Evolutionary conservation across 2,113 vertebrate species (phyloP).

Genomic region (Apus apus): DNA sequence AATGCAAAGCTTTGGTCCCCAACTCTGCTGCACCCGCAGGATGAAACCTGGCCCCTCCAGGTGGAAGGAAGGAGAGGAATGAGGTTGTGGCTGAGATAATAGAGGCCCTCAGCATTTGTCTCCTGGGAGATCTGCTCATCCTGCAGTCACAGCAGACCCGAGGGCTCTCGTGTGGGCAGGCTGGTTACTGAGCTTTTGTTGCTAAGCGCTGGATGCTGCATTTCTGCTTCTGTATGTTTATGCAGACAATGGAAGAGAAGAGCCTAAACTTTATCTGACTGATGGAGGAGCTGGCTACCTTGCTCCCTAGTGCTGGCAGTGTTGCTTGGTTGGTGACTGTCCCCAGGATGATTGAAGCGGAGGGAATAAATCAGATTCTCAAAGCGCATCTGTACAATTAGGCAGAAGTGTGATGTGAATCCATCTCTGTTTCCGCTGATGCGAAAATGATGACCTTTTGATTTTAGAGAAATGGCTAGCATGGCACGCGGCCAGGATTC

Average conservation of each 20-base stretch:
- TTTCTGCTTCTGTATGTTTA: neutral
- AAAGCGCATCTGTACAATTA: slow-evolving; percentile 17
- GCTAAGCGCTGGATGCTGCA: neutral
- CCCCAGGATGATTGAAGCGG: neutral
- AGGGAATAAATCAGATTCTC: neutral
- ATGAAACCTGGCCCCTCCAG: neutral
- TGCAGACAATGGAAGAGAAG: neutral
- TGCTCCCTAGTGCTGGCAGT: neutral
- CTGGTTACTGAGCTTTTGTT: neutral
- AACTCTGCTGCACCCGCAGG: neutral
- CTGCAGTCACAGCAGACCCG: neutral
- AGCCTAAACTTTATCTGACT: neutral
- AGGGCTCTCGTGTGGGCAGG: neutral
- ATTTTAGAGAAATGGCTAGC: slow-evolving; percentile 40
- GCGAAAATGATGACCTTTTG: neutral
- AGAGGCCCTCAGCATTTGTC: neutral
- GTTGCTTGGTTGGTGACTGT: neutral
- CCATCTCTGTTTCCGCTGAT: neutral
- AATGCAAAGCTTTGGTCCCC: neutral
- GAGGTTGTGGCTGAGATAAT: neutral
- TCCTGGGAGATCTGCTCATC: neutral
- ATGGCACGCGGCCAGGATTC: slow-evolving; percentile 15
- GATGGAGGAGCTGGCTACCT: neutral
- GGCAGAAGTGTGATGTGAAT: neutral
- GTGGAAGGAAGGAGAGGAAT: neutral